These are phyloP conservation scores for Temnothorax rugatulus DNA, from an alignment of 2,888 invertebrate genomes.

Conservation along the genomic window DNA sequence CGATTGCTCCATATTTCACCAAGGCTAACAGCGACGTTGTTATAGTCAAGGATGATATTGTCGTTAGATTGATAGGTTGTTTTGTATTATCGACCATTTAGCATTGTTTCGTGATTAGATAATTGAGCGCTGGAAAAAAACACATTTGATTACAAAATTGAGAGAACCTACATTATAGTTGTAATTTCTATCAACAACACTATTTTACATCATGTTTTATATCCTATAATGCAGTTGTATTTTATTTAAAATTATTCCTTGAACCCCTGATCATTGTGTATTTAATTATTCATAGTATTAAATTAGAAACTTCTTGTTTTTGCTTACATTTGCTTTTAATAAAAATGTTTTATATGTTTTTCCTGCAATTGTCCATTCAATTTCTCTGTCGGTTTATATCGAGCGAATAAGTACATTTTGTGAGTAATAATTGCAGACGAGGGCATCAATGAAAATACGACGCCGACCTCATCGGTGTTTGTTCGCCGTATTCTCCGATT, in stretches of 20 bases:
- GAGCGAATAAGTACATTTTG: background rate
- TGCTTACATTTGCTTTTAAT: background rate
- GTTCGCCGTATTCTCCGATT: conserved; percentile 38
- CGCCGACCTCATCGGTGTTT: conserved; percentile 37
- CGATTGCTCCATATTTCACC: conserved; percentile 28
- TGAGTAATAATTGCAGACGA: conserved; percentile 11
- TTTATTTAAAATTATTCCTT: background rate
- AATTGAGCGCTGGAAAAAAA: background rate
- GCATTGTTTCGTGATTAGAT: background rate
- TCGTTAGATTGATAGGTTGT: conserved; percentile 9
- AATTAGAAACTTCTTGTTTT: background rate
- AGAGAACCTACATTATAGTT: too few species aligned
- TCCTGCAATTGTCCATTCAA: background rate
- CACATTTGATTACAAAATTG: background rate
- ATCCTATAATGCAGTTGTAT: background rate
- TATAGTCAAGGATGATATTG: conserved; percentile 6
- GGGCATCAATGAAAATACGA: conserved; percentile 25
- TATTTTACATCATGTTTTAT: background rate
- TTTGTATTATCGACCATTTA: conserved; percentile 21
- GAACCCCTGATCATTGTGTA: background rate
- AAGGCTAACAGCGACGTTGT: conserved; percentile 11
- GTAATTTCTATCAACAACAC: background rate
- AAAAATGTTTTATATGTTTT: background rate
- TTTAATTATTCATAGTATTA: background rate
- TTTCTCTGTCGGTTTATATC: background rate